Percentiles rank a stretch among this genome's conserved stretches.
These are phyloP conservation scores for Rhinophrynus dorsalis DNA, from an alignment of 2,797 vertebrate genomes.

Conservation along the genomic window DNA sequence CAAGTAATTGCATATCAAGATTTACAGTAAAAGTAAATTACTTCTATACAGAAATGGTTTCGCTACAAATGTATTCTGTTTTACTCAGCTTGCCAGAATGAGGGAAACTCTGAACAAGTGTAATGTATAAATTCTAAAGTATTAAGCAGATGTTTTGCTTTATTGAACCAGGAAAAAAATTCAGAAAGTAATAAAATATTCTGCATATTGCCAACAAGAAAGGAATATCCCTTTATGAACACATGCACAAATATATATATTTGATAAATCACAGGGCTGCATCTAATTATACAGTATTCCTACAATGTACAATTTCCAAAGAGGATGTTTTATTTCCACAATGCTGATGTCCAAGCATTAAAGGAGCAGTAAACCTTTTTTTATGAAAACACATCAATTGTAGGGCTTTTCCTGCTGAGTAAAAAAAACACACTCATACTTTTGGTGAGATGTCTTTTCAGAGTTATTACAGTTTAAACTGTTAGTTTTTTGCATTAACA, in stretches of 20 bases:
- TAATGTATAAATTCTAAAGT: slow-evolving; percentile 55
- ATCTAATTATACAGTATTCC: slow-evolving; percentile 34
- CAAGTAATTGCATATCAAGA: neutral
- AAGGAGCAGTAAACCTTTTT: neutral
- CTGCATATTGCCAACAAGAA: slow-evolving; percentile 45
- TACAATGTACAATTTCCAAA: slow-evolving; percentile 33
- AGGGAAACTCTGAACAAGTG: slow-evolving; percentile 50
- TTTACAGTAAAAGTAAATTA: neutral
- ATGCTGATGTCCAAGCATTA: slow-evolving; percentile 1
- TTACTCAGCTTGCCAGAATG: slow-evolving; percentile 26
- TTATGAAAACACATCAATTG: too few relatives aligned
- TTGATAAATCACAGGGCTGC: slow-evolving; percentile 46
- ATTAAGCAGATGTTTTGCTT: slow-evolving; percentile 63
- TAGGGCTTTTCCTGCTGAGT: too few relatives aligned
- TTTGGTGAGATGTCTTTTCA: too few relatives aligned
- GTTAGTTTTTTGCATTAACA: too few relatives aligned
- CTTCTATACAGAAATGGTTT: neutral
- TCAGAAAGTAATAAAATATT: slow-evolving; percentile 61
- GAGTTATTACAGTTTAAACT: too few relatives aligned
- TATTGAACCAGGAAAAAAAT: slow-evolving; percentile 56
- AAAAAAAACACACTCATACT: too few relatives aligned
- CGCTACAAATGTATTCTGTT: slow-evolving; percentile 9
- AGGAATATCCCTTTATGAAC: slow-evolving; percentile 53
- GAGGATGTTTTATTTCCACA: slow-evolving; percentile 37
- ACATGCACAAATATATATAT: slow-evolving; percentile 43